These are phyloP conservation scores for Orientallactaga bullata DNA, from an alignment of 2,113 vertebrate genomes.

Conservation along the genomic window DNA sequence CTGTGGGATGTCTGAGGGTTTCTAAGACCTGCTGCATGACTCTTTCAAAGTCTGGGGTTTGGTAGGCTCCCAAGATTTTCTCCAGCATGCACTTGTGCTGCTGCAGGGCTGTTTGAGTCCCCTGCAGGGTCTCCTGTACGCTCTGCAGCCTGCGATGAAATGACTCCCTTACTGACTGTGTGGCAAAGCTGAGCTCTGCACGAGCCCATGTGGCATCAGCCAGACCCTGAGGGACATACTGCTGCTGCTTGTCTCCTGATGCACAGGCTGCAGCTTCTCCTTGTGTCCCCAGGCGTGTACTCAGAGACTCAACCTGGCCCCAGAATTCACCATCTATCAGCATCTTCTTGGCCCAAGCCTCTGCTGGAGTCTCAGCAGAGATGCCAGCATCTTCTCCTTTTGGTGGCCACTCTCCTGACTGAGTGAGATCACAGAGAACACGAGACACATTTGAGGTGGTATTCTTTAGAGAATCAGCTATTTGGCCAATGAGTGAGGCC, in stretches of 20 bases:
- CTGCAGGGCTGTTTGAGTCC: conserved; percentile 89
- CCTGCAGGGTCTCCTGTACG: conserved; percentile 91
- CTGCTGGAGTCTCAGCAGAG: conserved; percentile 86
- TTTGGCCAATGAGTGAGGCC: conserved; percentile 92
- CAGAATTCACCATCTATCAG: conserved; percentile 93
- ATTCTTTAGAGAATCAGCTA: conserved; percentile 92
- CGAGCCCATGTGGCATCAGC: conserved; percentile 86
- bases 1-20: conserved; percentile 83
- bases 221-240: conserved; percentile 80
- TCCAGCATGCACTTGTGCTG: conserved; percentile 91
- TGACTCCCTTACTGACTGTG: conserved; percentile 91
- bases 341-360: conserved; percentile 92
- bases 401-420: conserved; percentile 84
- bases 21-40: conserved; percentile 90
- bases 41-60: conserved; percentile 88
- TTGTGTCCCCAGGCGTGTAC: conserved; percentile 78
- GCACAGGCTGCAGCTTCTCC: conserved; percentile 70
- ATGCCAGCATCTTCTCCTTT: conserved; percentile 78
- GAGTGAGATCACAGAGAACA: conserved; percentile 89
- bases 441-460: conserved; percentile 89
- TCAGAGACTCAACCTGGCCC: conserved; percentile 91
- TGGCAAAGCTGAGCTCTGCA: conserved; percentile 92
- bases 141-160: conserved; percentile 91
- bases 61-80: conserved; percentile 89
- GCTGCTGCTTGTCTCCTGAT: conserved; percentile 72